Base-by-base conservation (phyloP, 2,113 vertebrate genomes). In the Dunckerocampus dactyliophorus region DNA sequence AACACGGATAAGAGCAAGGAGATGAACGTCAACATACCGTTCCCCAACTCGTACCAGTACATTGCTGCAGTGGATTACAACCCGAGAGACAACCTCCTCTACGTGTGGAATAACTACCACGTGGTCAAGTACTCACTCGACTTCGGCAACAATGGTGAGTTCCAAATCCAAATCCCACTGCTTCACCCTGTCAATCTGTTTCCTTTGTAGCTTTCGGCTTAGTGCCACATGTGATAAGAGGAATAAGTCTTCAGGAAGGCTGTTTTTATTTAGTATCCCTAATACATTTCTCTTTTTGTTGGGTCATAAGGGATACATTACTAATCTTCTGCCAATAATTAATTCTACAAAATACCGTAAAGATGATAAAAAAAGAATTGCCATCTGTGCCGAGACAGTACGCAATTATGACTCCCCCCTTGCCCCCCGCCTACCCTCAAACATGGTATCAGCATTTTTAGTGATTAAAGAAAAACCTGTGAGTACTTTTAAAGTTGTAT, bases 41-140 rank as follows among this genome's bases (percentile, higher is more conserved):
- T 99, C 72, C 97, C 97, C 24, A 99, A 99, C 74, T 98, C 97
- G 15, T 99, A 98, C 88, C 97, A 98, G 82, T 99, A 98, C 84
- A 96, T 99, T 45, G 95, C 97, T 52, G 96, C 97, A 62, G 97
- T 99, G 94, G 96, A 98, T 95, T 99, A 99, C 89, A 99, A 99
- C 84, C 96, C 97, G n/a, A 87, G 96, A 71, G 97, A 99, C 92
- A 98, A 97, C 82, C 91, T 98, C 43, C 93, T 99, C n/a, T 99
- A 99, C 0, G 96, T 99, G 5, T 99, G 97, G 97, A 99, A 99
- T 91, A 99, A 99, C 86, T 98, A 97, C 72, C 97, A 99, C 0
- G 96, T 98, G 1, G 95, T 99, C 79, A 97, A 97, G 69, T 99
- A 99, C 77, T 95, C 95, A 2, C 87, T 99, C 90, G 95, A 98